Base-by-base conservation (phyloP, 2,797 vertebrate species). In the Typhlichthys subterraneus region DNA sequence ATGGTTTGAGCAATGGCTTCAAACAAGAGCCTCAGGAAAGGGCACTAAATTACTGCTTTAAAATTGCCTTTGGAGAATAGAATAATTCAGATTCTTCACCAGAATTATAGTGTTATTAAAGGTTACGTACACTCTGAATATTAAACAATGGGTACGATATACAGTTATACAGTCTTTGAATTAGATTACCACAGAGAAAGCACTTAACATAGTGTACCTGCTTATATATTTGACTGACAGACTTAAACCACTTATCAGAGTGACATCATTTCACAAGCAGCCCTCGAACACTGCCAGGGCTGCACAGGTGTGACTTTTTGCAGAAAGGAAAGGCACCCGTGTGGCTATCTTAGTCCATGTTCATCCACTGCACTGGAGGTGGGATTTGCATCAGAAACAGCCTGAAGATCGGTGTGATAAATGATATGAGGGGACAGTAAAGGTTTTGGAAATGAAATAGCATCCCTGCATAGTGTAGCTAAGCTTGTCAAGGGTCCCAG, bases 121-220 rank as follows among this genome's bases (percentile, higher is more conserved):
- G 61, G 57, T 84, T 80, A 75, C 69, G 47, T 65, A 82, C 82
- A 62, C 59, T 51, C 42, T 2, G 53, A 74, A 62, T 80, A 68
- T 73, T 51, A 59, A 64, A 74, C 49, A 70, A 59, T 65, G 53
- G 47, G 65, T 69, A 69, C 71, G 45, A 56, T 63, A 57, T 79
- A 29, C 23, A 29, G 23, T 29, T 74, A 60, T 17, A 48, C 69
- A 78, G 82, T 33, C 31, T 50, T 46, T 38, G 63, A 60, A 57
- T 68, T 38, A 53, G 29, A 56, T 48, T 17, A 29, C 42, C 4
- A 12, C 3, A 50, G 45, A 64, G 42, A 23, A 67, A 65, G 58
- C 38, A 42, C 67, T 58, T 57, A 52, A 59, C 61, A 23, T 13
- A 69, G n/a, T 6, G 54, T 57, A 53, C 66, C 57, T 42, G 58